Base-by-base conservation (phyloP, 2,888 invertebrate genomes). In the Mylabris sibirica region DNA sequence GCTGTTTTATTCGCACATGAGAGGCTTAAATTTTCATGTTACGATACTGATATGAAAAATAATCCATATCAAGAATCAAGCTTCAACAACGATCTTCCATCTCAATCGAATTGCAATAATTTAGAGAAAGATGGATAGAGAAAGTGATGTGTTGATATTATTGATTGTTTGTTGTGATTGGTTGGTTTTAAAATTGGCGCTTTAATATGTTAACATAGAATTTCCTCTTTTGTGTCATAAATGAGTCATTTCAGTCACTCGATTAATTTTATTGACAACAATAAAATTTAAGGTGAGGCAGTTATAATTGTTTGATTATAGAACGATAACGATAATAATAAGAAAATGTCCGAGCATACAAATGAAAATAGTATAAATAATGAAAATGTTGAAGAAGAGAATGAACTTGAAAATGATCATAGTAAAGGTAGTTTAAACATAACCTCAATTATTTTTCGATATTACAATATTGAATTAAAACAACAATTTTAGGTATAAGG, bases 151-250 rank as follows among this genome's bases (percentile, higher is more conserved):
- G 38, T 38, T 12, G n/a, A n/a, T n/a, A n/a, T n/a, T n/a, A n/a
- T 14, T 38, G 30, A 30, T 38, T 38, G 0, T 9, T 38, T 11
- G 38, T 44, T 44, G 6, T 1, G 44, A 44, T 44, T 44, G 44
- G 44, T 44, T 44, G 6, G 12, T 44, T 44, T 44, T 6, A 17
- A 44, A 44, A 12, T 44, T 44, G n/a, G 12, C 44, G 44, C 44
- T n/a, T 0, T 5, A 17, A 0, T 5, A 11, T 9, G n/a, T n/a
- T n/a, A n/a, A n/a, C n/a, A n/a, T n/a, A n/a, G 20, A 0, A 20
- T 11, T 20, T 49, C 6, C 17, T 9, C 49, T 20, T 1, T 20
- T 17, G n/a, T 20, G 49, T 49, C 20, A 49, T 4, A 44, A 20
- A 20, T 49, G 49, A 49, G 3, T 49, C 49, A 49, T 11, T 49